Evolutionary conservation across 2,797 vertebrate genomes (phyloP).

Genomic region (Lophius americanus): DNA sequence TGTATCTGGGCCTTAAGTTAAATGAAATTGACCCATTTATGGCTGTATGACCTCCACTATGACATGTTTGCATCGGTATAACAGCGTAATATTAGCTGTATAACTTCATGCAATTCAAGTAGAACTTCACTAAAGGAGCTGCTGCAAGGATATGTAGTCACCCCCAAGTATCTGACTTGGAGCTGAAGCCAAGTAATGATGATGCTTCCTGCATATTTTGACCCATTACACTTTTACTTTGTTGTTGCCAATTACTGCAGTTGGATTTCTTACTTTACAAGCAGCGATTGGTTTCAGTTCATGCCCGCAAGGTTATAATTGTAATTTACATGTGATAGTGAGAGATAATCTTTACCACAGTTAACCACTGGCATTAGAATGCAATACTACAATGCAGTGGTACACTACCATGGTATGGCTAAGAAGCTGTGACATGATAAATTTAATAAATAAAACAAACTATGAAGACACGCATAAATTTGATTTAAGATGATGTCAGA

Average conservation of each 20-base stretch:
- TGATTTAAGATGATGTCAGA: background rate
- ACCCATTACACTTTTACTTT: constrained; percentile 16
- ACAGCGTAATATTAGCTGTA: constrained; percentile 35
- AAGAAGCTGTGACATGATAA: background rate
- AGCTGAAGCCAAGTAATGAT: constrained; percentile 42
- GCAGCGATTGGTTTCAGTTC: constrained; percentile 25
- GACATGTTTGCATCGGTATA: constrained; percentile 36
- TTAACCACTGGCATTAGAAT: background rate
- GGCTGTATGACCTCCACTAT: constrained; percentile 28
- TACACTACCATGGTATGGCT: background rate
- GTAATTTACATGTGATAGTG: too few species aligned
- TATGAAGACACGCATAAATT: background rate
- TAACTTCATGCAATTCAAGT: constrained; percentile 43
- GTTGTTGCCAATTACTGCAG: background rate
- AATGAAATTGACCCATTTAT: constrained; percentile 34
- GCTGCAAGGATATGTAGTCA: too few species aligned
- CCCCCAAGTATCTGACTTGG: constrained; percentile 47
- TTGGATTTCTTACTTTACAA: background rate
- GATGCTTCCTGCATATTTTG: constrained; percentile 31
- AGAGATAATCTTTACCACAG: background rate
- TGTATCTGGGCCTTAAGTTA: constrained; percentile 27
- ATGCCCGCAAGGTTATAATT: background rate
- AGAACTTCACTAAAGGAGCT: constrained; percentile 32
- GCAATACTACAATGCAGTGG: background rate
- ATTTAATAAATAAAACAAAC: background rate